Conservation (phyloP, 2,113 vertebrate genomes). For the Hippopotamus amphibius region DNA sequence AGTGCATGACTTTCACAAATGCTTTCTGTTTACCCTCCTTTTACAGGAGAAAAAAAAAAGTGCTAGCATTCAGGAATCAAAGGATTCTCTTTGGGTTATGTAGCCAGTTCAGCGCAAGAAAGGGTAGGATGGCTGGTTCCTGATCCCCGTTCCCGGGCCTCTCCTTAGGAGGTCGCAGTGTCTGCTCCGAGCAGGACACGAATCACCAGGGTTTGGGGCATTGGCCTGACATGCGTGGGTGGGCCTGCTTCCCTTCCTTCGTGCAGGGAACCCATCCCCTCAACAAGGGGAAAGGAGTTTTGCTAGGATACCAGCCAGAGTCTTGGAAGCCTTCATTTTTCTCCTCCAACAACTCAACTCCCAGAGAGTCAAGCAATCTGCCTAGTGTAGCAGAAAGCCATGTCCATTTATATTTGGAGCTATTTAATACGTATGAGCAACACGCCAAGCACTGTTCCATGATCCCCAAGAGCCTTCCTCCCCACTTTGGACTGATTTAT, state of each 20-base stretch:
- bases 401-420: conserved; percentile 72
- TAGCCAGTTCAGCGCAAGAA: not conserved
- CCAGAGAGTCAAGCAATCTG: conserved; percentile 74
- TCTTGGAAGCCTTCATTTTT: conserved; percentile 62
- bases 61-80: not conserved
- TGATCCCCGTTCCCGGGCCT: accelerated
- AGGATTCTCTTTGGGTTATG: not conserved
- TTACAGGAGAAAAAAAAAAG: not conserved
- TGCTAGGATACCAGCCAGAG: conserved; percentile 55
- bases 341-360: conserved; percentile 66
- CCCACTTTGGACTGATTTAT: conserved; percentile 70
- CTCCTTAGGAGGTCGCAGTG: not conserved
- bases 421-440: conserved; percentile 71
- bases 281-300: conserved; percentile 44
- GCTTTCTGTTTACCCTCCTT: not conserved
- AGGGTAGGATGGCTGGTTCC: not conserved
- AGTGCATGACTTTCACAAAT: not conserved
- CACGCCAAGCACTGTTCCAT: conserved; percentile 57
- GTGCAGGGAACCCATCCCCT: not conserved
- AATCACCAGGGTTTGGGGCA: not conserved
- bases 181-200: not conserved
- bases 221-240: not conserved
- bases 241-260: not conserved
- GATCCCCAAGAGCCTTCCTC: conserved; percentile 66
- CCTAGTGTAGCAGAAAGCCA: conserved; percentile 73